Percentiles rank a stretch among this genome's conserved stretches.
phyloP scores from a whole-genome alignment of 64 coral and sea anemone species.

The Orbicella faveolata region DNA sequence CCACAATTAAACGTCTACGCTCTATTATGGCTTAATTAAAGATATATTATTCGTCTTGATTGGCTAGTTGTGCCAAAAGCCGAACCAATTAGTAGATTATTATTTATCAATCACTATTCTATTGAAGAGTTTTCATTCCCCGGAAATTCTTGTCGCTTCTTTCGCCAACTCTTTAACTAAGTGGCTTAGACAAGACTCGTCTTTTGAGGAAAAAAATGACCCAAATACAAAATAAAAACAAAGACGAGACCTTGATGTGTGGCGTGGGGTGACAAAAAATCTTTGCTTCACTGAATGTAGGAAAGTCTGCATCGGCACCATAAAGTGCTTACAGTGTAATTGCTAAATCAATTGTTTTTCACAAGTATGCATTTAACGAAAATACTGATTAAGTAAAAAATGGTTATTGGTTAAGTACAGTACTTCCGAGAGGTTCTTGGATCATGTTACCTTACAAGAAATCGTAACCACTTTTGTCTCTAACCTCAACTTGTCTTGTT shows the following conservation, averaged over 20 bases:
- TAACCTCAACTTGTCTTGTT: neutral
- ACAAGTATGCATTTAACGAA: conserved; percentile 7
- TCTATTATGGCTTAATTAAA: conserved; percentile 10
- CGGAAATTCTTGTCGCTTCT: conserved; percentile 43
- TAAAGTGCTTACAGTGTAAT: neutral
- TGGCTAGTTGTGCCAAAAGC: conserved; percentile 1
- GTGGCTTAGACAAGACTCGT: conserved; percentile 5
- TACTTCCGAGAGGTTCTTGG: conserved; percentile 6
- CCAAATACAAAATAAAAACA: neutral
- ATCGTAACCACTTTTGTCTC: too few species aligned
- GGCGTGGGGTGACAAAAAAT: neutral
- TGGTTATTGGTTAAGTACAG: conserved; percentile 2
- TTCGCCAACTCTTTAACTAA: neutral
- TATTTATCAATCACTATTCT: conserved; percentile 7
- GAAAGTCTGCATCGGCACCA: neutral
- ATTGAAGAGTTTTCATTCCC: conserved; percentile 19
- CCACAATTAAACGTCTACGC: conserved; percentile 5
- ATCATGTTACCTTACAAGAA: neutral
- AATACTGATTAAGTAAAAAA: conserved; percentile 27
- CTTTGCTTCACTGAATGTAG: neutral
- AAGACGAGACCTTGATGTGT: neutral
- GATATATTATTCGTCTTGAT: neutral
- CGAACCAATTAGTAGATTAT: conserved; percentile 21
- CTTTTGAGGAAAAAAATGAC: neutral
- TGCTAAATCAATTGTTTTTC: neutral